These are phyloP conservation scores for Spatulosminthurus flaviceps DNA, from an alignment of 2,888 invertebrate genomes.

Conservation along the genomic window DNA sequence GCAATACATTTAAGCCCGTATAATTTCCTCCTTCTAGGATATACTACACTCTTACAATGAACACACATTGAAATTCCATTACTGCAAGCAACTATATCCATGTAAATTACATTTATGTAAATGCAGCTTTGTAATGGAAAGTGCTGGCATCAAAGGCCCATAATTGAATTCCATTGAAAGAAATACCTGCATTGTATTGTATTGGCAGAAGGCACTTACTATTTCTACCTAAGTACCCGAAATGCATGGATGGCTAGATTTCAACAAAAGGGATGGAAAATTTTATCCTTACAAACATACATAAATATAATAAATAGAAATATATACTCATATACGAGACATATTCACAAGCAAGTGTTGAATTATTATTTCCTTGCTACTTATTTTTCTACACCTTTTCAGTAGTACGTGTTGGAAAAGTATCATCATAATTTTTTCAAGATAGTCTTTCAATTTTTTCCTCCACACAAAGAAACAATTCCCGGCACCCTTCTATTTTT, in stretches of 20 bases:
- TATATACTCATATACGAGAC: too few species aligned
- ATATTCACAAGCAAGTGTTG: not conserved
- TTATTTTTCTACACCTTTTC: not conserved
- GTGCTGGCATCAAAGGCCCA: not conserved
- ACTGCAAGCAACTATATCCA: not conserved
- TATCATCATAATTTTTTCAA: not conserved
- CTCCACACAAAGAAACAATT: not conserved
- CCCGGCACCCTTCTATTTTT: not conserved
- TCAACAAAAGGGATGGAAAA: too few species aligned
- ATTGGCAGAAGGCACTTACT: too few species aligned
- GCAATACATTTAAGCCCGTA: too few species aligned
- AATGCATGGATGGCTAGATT: too few species aligned
- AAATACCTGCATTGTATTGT: too few species aligned
- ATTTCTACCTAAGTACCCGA: too few species aligned
- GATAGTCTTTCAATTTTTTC: not conserved
- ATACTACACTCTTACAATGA: too few species aligned
- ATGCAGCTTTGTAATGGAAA: not conserved
- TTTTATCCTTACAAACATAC: too few species aligned
- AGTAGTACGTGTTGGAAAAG: not conserved
- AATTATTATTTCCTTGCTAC: too few species aligned
- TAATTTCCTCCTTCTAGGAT: too few species aligned
- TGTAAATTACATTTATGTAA: not conserved
- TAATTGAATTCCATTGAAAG: not conserved
- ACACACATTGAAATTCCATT: not conserved
- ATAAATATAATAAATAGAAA: too few species aligned